Percentiles rank a stretch among this genome's conserved stretches.
These are phyloP conservation scores for Scaeva pyrastri DNA, from an alignment of 2,888 invertebrate genomes.

Conservation along the genomic window DNA sequence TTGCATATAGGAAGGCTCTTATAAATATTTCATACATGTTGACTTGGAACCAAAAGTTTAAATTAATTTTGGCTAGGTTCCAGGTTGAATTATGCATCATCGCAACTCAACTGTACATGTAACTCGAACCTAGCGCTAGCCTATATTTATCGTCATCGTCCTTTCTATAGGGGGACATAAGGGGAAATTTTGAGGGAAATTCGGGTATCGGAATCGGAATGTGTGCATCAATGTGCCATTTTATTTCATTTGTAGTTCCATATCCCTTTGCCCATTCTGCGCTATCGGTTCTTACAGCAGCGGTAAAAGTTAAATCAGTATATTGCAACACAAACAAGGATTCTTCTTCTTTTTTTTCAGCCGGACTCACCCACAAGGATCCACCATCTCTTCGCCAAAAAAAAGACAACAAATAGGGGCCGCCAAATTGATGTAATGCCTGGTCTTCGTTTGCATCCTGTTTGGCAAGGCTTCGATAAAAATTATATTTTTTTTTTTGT, in stretches of 20 bases:
- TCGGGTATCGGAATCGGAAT: conserved; percentile 12
- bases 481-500: conserved; percentile 27
- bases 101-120: conserved; percentile 60
- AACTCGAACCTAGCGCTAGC: conserved; percentile 24
- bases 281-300: conserved; percentile 37
- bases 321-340: conserved; percentile 25
- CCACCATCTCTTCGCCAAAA: conserved; percentile 13
- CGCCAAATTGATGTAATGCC: conserved; percentile 72
- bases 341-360: conserved; percentile 18
- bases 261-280: not conserved
- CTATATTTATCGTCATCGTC: conserved; percentile 11
- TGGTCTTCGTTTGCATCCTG: conserved; percentile 66
- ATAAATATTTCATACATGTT: conserved; percentile 75
- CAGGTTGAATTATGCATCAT: conserved; percentile 77
- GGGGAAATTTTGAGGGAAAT: not conserved
- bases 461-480: conserved; percentile 63
- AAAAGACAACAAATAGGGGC: not conserved
- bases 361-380: conserved; percentile 22
- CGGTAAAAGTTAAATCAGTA: conserved; percentile 67
- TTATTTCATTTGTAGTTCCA: conserved; percentile 60
- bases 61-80: conserved; percentile 78
- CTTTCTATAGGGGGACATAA: not conserved
- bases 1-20: conserved; percentile 31
- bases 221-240: conserved; percentile 50
- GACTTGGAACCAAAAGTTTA: conserved; percentile 77